These are phyloP conservation scores for Apostichopus californicus DNA, from an alignment of 35 echinoderm and acorn worm species.

Conservation along the genomic window DNA sequence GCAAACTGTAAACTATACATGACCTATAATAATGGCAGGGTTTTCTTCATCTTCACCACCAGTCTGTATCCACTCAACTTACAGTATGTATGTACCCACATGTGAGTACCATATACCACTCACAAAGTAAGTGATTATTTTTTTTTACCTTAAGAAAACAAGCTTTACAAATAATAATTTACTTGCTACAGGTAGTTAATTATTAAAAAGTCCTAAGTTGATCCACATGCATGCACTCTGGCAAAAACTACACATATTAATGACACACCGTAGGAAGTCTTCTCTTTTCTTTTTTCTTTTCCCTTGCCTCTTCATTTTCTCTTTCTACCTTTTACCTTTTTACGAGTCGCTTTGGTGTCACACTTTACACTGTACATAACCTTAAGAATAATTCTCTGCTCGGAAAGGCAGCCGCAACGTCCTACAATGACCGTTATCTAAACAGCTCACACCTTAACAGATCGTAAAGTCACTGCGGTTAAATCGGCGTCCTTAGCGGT, in stretches of 20 bases:
- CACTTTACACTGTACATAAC: not conserved
- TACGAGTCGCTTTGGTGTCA: not conserved
- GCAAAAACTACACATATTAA: not conserved
- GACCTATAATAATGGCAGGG: no score
- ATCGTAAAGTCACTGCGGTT: slow-evolving; percentile 17
- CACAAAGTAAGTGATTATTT: no score
- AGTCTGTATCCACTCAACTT: no score
- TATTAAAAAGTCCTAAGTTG: not conserved
- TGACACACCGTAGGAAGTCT: not conserved
- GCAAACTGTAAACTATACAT: no score
- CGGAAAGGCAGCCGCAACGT: not conserved
- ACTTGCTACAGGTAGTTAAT: not conserved
- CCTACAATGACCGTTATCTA: slow-evolving; percentile 23
- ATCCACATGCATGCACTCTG: not conserved
- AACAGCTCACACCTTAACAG: slow-evolving; percentile 42
- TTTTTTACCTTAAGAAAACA: no score
- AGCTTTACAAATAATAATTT: no score
- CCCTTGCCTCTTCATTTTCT: not conserved
- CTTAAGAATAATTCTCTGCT: not conserved
- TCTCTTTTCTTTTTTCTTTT: not conserved
- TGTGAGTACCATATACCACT: no score
- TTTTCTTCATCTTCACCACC: no score
- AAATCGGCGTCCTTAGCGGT: slow-evolving; percentile 39
- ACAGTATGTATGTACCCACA: no score
- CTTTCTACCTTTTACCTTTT: no score